These are phyloP conservation scores for Hypena proboscidalis DNA, from an alignment of 2,888 invertebrate species.

Conservation along the genomic window DNA sequence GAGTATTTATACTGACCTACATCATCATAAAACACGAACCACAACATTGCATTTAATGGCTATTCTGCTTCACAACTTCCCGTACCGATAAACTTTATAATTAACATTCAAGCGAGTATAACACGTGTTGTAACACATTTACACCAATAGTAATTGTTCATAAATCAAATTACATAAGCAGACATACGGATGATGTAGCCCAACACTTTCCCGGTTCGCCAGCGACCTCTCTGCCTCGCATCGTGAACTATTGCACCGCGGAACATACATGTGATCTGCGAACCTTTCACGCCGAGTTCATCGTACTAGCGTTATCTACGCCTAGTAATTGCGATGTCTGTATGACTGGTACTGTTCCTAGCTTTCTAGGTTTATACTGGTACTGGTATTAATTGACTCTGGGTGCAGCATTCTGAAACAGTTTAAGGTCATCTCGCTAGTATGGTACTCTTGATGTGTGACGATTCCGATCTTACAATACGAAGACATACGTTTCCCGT, in stretches of 20 bases:
- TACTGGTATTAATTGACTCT: neutral
- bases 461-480: too few relatives aligned
- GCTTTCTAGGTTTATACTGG: neutral
- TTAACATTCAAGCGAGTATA: neutral
- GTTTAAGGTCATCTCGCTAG: too few relatives aligned
- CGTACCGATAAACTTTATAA: too few relatives aligned
- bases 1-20: too few relatives aligned
- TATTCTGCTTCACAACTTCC: too few relatives aligned
- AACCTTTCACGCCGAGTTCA: constrained; percentile 39
- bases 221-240: constrained; percentile 45
- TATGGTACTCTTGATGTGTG: too few relatives aligned
- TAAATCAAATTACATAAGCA: constrained; percentile 34
- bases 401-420: neutral
- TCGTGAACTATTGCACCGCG: constrained; percentile 35
- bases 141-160: constrained; percentile 3
- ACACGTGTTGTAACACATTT: neutral
- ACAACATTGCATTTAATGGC: too few relatives aligned
- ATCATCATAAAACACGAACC: too few relatives aligned
- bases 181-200: constrained; percentile 26
- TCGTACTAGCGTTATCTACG: constrained; percentile 34
- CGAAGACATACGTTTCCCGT: too few relatives aligned
- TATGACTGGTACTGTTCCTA: constrained; percentile 11
- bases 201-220: constrained; percentile 38
- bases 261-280: constrained; percentile 18
- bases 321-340: constrained; percentile 32